Base-by-base conservation (phyloP, 2,888 invertebrate species). In the Drosophila sordidula region DNA sequence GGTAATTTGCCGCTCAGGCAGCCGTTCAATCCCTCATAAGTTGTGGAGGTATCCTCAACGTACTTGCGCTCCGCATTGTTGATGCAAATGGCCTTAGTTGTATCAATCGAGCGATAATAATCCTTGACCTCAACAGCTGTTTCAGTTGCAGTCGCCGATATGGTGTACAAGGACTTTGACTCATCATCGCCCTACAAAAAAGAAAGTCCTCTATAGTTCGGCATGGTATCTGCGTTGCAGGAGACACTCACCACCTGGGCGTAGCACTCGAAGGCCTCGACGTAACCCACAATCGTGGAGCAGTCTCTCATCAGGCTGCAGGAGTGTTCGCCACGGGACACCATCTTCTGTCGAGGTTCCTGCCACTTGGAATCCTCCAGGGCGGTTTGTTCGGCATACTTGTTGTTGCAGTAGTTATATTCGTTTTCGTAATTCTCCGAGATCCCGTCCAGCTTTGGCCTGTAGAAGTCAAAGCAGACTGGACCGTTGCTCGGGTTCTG, bases 191-290 rank as follows among this genome's bases (percentile, higher is more conserved):
- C 66, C 84, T 80, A 6, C 8, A 65, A 26, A 22, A 6, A 6
- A 14, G 18, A n/a, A 12, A 52, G 4, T 34, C 12, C 4, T 0
- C 3, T 14, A n/a, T 6, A 22, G 32, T 12, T 1, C 3, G 2
- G 5, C 12, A 9, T 22, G 0, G 26, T 0, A 1, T 32, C 6
- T 6, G 5, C n/a, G 8, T 1, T 16, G 25, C 4, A 18, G 22
- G 9, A 4, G 3, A 3, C n/a, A 64, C 68, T 64, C 61, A 81
- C 83, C 59, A 29, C 11, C 11, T 29, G 26, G 12, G 82, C 75
- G 12, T 41, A 75, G 32, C 82, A 83, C 22, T 79, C 70, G 22
- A 85, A 82, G 6, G 67, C 59, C 49, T 56, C 46, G 0, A 76
- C 49, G 16, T 32, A 51, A 5, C 70, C 67, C 25, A 71, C 69